Percentiles rank a stretch among this genome's conserved stretches.
Evolutionary conservation across 2,113 vertebrate genomes (phyloP).

Genomic region (Cygnus buccinator): DNA sequence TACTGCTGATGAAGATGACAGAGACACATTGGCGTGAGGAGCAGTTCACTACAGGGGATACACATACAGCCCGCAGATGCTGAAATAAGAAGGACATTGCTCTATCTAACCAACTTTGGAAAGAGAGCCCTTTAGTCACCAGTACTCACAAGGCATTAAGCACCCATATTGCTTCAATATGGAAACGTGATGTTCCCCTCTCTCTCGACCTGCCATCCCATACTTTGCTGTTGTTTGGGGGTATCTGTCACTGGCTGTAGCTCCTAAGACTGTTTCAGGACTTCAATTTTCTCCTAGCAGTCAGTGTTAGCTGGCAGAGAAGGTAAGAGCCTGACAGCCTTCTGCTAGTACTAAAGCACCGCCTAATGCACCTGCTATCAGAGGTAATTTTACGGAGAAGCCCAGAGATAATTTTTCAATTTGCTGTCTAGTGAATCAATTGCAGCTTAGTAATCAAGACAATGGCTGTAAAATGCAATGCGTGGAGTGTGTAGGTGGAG

Average conservation of each 20-base stretch:
- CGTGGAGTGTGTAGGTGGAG: background rate
- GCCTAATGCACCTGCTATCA: constrained; percentile 54
- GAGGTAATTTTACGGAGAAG: constrained; percentile 61
- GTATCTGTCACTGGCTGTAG: background rate
- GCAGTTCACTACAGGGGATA: background rate
- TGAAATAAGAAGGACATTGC: background rate
- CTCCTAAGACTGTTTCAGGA: background rate
- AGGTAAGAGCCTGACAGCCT: constrained; percentile 17
- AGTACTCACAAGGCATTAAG: background rate
- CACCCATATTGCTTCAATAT: background rate
- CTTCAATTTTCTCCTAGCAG: constrained; percentile 13
- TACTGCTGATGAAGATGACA: background rate
- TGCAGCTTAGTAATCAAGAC: constrained; percentile 67
- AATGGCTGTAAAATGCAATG: constrained; percentile 11
- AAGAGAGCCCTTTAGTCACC: background rate
- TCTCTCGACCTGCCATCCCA: background rate
- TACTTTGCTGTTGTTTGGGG: background rate
- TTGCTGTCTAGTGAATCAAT: constrained; percentile 67
- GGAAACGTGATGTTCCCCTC: background rate
- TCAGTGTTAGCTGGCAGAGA: background rate
- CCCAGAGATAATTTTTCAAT: constrained; percentile 67
- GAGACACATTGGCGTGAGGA: background rate
- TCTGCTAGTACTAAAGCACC: constrained; percentile 37
- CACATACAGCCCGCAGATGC: background rate
- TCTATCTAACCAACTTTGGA: background rate